phyloP scores from a whole-genome alignment of 2,113 vertebrate genomes.

The Ptychochromis oligacanthus region DNA sequence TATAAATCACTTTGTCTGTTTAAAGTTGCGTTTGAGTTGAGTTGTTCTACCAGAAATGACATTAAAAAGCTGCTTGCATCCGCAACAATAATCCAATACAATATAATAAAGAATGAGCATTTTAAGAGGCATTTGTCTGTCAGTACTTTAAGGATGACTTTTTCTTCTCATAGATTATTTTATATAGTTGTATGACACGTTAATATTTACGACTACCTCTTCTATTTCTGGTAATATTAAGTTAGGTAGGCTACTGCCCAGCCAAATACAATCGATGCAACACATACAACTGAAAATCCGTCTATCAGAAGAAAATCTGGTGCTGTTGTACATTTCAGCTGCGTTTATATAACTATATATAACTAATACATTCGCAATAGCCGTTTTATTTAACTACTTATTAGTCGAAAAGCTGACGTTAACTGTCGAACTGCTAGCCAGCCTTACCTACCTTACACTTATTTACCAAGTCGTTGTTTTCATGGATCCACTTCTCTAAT shows the following conservation, averaged over 20 bases:
- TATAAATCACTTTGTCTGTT: background rate
- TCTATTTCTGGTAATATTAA: background rate
- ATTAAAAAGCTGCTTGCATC: background rate
- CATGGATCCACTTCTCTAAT: conserved; percentile 67
- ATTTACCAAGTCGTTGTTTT: conserved; percentile 74
- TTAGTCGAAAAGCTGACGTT: background rate
- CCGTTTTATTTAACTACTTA: background rate
- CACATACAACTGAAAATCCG: background rate
- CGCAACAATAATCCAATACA: background rate
- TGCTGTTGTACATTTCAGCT: background rate
- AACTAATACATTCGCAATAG: background rate
- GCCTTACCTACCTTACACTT: conserved; percentile 73
- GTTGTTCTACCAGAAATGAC: background rate
- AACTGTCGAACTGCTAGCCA: background rate
- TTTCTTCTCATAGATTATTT: background rate
- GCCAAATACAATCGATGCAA: background rate
- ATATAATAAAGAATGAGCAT: background rate
- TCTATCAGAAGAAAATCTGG: background rate
- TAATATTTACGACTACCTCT: background rate
- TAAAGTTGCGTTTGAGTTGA: no score
- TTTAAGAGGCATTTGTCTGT: background rate
- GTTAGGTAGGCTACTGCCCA: background rate
- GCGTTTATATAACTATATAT: no score
- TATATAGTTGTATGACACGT: background rate
- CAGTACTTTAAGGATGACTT: background rate